Conservation (phyloP, 2,797 vertebrate species). For the Oreochromis grahami region DNA sequence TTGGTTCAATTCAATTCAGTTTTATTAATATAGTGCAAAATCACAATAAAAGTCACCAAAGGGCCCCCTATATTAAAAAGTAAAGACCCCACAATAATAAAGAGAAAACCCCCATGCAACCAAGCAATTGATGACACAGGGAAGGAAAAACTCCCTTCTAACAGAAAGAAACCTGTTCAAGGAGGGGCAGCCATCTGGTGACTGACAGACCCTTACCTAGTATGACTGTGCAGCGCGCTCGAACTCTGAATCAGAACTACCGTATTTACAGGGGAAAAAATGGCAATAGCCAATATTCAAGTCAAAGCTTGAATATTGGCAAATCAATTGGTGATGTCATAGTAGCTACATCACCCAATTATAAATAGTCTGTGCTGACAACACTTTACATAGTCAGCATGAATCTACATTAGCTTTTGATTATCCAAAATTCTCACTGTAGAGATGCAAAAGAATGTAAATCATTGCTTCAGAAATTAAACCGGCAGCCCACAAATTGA, state of each 20-base stretch:
- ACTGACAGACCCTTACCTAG: not conserved
- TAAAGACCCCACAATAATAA: not conserved
- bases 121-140: not conserved
- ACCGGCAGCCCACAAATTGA: not conserved
- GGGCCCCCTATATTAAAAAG: not conserved
- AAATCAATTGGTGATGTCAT: not conserved
- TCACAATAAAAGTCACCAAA: not conserved
- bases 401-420: not conserved
- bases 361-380: not conserved
- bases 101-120: not conserved
- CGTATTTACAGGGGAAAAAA: not conserved
- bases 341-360: accelerated
- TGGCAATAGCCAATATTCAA: not conserved
- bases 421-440: not conserved
- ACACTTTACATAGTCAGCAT: not conserved
- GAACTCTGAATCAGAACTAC: not conserved
- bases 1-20: not conserved
- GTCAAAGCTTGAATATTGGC: not conserved
- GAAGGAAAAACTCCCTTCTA: not conserved
- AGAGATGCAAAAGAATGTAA: not conserved
- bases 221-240: not conserved
- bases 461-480: not conserved
- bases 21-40: not conserved
- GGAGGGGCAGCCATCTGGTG: not conserved
- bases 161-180: not conserved